Conservation (phyloP, 2,113 vertebrate species). For the Lepidothrix coronata region DNA sequence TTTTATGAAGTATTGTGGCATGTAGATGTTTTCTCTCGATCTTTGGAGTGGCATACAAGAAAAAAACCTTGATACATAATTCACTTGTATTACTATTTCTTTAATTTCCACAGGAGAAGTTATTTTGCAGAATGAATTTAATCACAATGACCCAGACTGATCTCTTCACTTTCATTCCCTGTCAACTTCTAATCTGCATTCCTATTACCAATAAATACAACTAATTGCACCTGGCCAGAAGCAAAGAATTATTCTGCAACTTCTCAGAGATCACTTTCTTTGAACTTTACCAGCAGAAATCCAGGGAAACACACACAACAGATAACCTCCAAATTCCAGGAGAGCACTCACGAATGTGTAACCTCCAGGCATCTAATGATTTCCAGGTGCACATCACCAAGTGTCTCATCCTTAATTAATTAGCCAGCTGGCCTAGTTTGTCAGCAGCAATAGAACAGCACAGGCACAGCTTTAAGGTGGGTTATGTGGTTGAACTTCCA, state of each 20-base stretch:
- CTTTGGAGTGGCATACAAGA: neutral
- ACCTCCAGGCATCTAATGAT: conserved; percentile 12
- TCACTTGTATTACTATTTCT: neutral
- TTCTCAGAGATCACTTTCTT: neutral
- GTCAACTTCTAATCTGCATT: neutral
- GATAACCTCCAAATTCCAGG: neutral
- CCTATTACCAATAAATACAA: neutral
- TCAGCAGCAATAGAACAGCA: neutral
- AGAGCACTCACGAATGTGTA: neutral
- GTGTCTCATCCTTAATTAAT: conserved; percentile 50
- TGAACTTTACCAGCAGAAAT: neutral
- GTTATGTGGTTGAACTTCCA: neutral
- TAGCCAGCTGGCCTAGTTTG: conserved; percentile 18
- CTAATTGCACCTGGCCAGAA: neutral
- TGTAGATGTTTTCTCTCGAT: neutral
- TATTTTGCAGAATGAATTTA: neutral
- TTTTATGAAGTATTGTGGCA: neutral
- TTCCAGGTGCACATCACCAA: conserved; percentile 45
- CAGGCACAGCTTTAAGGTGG: neutral
- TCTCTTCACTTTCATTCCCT: neutral
- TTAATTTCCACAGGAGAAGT: neutral
- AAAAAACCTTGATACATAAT: neutral
- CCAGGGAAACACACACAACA: neutral
- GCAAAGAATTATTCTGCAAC: neutral
- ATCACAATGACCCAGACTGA: neutral